Base-by-base conservation (phyloP, 2,888 invertebrate genomes). In the Tetropium fuscum region DNA sequence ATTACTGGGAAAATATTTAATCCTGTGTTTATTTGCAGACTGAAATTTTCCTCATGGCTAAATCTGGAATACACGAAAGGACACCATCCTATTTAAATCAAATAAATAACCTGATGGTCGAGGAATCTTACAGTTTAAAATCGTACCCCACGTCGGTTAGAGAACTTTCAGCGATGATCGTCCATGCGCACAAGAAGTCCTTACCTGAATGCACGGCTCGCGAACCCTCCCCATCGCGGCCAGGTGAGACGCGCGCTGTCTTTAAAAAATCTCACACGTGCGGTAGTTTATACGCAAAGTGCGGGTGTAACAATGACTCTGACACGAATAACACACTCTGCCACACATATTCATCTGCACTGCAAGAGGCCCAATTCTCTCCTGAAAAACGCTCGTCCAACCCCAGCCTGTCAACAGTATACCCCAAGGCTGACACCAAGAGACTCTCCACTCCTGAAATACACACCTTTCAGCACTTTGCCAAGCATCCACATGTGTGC, bases 241-340 rank as follows among this genome's bases (percentile, higher is more conserved):
- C 58, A 44, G 53, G 43, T 44, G 51, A 34, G 36, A 51, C 67
- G 27, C 72, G 73, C 64, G 71, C 63, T 57, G 51, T 69, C 65
- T 73, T 77, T 63, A 75, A 76, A 74, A 78, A 78, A 72, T 71
- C 79, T 11, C 81, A 81, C 77, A 80, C 81, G 68, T 83, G 82
- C 73, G 82, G 82, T 61, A 82, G 82, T 68, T 69, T 82, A 51
- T 82, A 78, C 72, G 83, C 81, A 38, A 81, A 82, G 73, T 83
- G 83, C 69, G 73, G 74, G 47, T 81, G 81, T 63, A 72, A 75
- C 68, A 70, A 78, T 71, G 76, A 71, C 15, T 54, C 45, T 41
- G 57, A 61, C 44, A 38, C 56, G 13, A 43, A 53, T 16, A 41
- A 59, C 22, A 30, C 63, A 38, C 48, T 60, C 20, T 32, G 47